phyloP scores from a whole-genome alignment of 1,140 invertebrate species.

The Venturia canescens region DNA sequence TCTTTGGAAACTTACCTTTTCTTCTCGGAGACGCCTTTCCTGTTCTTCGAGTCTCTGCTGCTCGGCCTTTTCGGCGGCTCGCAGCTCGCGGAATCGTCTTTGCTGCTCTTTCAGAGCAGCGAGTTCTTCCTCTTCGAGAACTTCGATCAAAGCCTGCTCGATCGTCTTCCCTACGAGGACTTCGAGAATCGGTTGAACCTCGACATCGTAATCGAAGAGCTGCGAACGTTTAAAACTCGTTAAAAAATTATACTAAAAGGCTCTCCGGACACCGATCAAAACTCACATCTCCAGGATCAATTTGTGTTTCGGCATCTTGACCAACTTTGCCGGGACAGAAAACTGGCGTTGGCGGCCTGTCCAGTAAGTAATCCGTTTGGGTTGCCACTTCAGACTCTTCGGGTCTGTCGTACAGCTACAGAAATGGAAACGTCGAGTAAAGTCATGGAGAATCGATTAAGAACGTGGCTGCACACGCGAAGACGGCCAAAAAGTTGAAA shows the following conservation, averaged over 20 bases:
- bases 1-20: conserved; percentile 73
- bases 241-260: no score
- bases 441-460: no score
- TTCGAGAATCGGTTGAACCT: conserved; percentile 92
- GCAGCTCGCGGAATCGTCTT: conserved; percentile 85
- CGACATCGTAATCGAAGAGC: conserved; percentile 93
- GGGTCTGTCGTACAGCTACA: conserved; percentile 83
- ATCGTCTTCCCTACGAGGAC: conserved; percentile 91
- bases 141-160: conserved; percentile 91
- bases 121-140: conserved; percentile 87
- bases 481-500: no score
- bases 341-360: conserved; percentile 85
- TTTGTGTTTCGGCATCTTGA: conserved; percentile 89
- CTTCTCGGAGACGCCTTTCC: conserved; percentile 81
- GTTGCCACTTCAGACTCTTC: conserved; percentile 85
- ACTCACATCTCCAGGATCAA: conserved; percentile 88
- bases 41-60: conserved; percentile 85
- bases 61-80: conserved; percentile 88
- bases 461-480: no score
- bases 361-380: conserved; percentile 91
- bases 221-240: conserved; percentile 62
- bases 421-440: conserved; percentile 49
- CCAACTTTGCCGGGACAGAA: conserved; percentile 88
- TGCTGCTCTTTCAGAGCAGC: conserved; percentile 86
- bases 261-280: no score